Base-by-base conservation (phyloP, 2,888 invertebrate species). In the Polyommatus icarus region DNA sequence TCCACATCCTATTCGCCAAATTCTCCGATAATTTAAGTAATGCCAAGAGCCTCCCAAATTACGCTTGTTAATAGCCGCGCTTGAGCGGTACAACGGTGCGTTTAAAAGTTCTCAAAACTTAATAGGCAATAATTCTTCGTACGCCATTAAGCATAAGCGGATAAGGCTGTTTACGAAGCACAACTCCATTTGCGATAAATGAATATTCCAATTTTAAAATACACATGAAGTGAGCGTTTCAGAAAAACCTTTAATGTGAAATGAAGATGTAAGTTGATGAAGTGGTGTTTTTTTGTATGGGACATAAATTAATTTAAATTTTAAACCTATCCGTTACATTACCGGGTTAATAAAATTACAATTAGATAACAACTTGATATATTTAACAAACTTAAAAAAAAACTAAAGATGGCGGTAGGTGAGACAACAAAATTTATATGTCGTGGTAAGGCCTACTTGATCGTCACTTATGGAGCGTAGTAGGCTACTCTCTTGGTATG, bases 81-180 rank as follows among this genome's bases (percentile, higher is more conserved):
- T 79, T 80, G 78, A 81, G 80, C 79, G 78, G 75, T 81, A 79
- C 80, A 81, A 80, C 80, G 81, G 80, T 78, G 80, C 81, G 81
- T 81, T 81, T 80, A 81, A 81, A 81, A 80, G 79, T 81, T 80
- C 78, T 80, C 78, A 78, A 80, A 81, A 80, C 79, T 81, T 81
- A 81, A 81, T 73, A 77, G 80, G 76, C 76, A 76, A 81, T 81
- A 79, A 81, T 79, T 81, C 80, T 81, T 81, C 77, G 54, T 80
- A 79, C 80, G 73, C 81, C 81, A 81, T 81, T 81, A 81, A 80
- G 79, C 80, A 81, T 81, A 72, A 71, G 57, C 24, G 71, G 76
- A 71, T 76, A 50, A 76, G 71, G 73, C 24, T 75, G 54, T 75
- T 75, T 54, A 50, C 29, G 75, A 73, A 73, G 24, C 54, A 24